Evolutionary conservation across 2,113 vertebrate species (phyloP).

Genomic region (Hassar affinis): DNA sequence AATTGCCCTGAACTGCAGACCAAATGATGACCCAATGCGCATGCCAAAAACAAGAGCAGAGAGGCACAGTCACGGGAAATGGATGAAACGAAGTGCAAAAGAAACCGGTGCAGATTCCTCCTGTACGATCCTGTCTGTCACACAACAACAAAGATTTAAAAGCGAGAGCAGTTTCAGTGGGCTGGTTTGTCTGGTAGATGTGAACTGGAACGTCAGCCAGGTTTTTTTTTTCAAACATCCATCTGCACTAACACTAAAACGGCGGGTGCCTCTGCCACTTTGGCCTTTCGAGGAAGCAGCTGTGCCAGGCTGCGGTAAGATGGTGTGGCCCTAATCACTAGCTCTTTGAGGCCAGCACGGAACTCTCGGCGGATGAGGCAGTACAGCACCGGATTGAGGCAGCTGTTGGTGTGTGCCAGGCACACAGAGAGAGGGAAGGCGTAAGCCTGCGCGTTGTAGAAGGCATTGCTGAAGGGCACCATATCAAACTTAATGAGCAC

Average conservation of each 20-base stretch:
- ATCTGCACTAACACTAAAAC: conserved; percentile 71
- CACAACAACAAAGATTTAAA: conserved; percentile 36
- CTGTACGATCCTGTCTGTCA: conserved; percentile 45
- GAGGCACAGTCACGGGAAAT: background rate
- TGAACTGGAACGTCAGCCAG: background rate
- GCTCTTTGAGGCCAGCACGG: conserved; percentile 72
- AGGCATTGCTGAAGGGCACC: conserved; percentile 77
- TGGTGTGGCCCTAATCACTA: conserved; percentile 68
- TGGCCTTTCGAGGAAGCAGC: conserved; percentile 65
- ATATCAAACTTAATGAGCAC: conserved; percentile 80
- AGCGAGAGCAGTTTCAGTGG: background rate
- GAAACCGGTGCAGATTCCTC: conserved; percentile 53
- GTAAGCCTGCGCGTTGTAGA: conserved; percentile 78
- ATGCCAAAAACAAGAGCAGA: conserved; percentile 1
- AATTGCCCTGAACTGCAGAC: background rate
- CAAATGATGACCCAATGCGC: background rate
- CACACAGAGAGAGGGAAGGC: conserved; percentile 77
- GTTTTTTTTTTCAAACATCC: conserved; percentile 62
- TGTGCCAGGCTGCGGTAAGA: conserved; percentile 65
- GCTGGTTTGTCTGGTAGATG: background rate
- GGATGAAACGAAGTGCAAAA: conserved; percentile 31
- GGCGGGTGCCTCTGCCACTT: conserved; percentile 71
- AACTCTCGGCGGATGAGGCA: conserved; percentile 77
- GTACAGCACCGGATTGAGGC: conserved; percentile 80
- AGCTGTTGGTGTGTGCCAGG: conserved; percentile 80